Percentiles rank a stretch among this genome's conserved stretches.
Evolutionary conservation across 2,113 vertebrate species (phyloP).

Genomic region (Bujurquina vittata): DNA sequence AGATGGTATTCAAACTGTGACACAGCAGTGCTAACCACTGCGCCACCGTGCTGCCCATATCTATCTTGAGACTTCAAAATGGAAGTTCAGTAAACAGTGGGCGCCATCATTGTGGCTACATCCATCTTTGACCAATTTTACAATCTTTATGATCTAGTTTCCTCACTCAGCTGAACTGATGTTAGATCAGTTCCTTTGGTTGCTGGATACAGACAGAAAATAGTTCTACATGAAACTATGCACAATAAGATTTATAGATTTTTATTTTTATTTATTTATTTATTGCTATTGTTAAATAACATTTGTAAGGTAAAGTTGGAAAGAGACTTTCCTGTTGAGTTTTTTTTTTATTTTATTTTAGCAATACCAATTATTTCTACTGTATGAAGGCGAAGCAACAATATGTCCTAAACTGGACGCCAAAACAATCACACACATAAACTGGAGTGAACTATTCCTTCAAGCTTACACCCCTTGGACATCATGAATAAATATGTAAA

Average conservation of each 20-base stretch:
- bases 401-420: neutral
- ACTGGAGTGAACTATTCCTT: neutral
- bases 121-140: too few species aligned
- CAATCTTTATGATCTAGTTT: too few species aligned
- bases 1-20: too few species aligned
- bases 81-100: neutral
- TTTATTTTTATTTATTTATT: neutral
- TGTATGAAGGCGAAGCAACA: neutral
- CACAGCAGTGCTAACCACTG: too few species aligned
- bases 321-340: neutral
- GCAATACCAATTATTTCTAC: neutral
- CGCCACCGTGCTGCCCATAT: too few species aligned
- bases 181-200: too few species aligned
- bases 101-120: too few species aligned
- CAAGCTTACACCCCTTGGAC: neutral
- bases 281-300: neutral
- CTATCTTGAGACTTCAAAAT: neutral
- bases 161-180: too few species aligned
- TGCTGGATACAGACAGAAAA: neutral
- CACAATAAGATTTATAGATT: neutral
- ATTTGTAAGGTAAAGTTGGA: neutral
- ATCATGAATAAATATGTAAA: neutral
- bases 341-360: neutral
- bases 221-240: neutral
- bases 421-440: neutral